Evolutionary conservation across 2,888 invertebrate genomes (phyloP).

Genomic region (Proisotoma minuta): DNA sequence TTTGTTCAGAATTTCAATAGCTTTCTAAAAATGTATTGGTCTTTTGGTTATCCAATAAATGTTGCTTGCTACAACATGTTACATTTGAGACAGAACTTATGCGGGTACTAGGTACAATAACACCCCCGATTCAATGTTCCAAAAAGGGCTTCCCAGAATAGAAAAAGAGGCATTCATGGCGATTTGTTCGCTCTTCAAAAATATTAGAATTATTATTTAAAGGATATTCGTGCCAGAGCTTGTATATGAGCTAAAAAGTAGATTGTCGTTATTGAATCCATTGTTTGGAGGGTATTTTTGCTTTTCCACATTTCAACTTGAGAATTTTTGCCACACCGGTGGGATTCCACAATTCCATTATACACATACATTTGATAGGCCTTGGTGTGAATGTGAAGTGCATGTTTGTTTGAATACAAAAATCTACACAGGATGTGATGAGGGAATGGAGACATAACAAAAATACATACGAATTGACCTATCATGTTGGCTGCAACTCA

Average conservation of each 20-base stretch:
- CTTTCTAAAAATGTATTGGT: too few relatives aligned
- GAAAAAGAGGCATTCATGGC: too few relatives aligned
- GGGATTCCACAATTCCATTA: not conserved
- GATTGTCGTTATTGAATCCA: not conserved
- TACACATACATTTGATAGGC: not conserved
- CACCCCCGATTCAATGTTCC: too few relatives aligned
- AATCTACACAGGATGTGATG: not conserved
- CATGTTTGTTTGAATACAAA: conserved; percentile 1
- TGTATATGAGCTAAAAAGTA: conserved; percentile 1
- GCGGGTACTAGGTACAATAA: too few relatives aligned
- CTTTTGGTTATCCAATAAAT: too few relatives aligned
- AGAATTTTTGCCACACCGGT: not conserved
- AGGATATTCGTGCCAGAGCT: too few relatives aligned
- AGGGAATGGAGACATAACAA: conserved; percentile 5
- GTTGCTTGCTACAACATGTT: too few relatives aligned
- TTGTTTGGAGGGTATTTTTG: not conserved
- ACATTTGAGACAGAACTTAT: too few relatives aligned
- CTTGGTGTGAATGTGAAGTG: conserved; percentile 7
- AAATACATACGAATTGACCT: conserved; percentile 1
- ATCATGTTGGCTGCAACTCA: conserved; percentile 3
- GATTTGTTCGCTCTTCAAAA: too few relatives aligned
- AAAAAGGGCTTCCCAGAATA: too few relatives aligned
- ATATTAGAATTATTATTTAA: too few relatives aligned
- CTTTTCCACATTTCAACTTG: not conserved
- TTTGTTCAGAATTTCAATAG: too few relatives aligned